Conservation (phyloP, 2,113 vertebrate species). For the Tinamus guttatus region DNA sequence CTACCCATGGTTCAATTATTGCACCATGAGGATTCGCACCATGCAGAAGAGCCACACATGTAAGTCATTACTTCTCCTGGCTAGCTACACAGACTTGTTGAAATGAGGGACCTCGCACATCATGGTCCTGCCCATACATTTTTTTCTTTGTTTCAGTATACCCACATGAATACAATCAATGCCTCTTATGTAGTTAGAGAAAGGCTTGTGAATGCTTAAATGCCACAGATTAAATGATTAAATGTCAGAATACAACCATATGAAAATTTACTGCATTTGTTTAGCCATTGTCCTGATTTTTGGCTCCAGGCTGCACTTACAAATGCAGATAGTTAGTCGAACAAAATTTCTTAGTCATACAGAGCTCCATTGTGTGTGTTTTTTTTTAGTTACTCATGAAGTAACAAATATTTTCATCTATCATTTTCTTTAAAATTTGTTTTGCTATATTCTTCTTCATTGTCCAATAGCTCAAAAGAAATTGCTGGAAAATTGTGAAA, state of each 20-base stretch:
- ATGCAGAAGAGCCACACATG: neutral
- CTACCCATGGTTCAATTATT: neutral
- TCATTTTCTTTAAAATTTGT: neutral
- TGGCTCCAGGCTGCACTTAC: neutral
- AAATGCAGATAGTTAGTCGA: neutral
- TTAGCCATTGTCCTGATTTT: neutral
- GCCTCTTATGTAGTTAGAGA: neutral
- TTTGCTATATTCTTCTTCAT: neutral
- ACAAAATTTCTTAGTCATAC: neutral
- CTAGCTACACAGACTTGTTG: neutral
- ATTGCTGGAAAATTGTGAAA: neutral
- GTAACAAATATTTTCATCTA: neutral
- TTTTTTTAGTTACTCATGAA: neutral
- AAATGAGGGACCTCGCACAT: neutral
- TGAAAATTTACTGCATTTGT: neutral
- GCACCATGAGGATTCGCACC: neutral
- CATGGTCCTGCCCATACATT: neutral
- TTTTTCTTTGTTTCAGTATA: neutral
- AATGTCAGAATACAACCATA: neutral
- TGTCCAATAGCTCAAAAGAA: neutral
- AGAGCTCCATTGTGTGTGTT: neutral
- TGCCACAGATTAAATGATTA: too few relatives aligned
- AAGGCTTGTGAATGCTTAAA: neutral
- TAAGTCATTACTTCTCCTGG: neutral
- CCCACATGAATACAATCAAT: neutral